Evolutionary conservation across 2,797 vertebrate genomes (phyloP).

Genomic region (Ctenosaura bakeri): DNA sequence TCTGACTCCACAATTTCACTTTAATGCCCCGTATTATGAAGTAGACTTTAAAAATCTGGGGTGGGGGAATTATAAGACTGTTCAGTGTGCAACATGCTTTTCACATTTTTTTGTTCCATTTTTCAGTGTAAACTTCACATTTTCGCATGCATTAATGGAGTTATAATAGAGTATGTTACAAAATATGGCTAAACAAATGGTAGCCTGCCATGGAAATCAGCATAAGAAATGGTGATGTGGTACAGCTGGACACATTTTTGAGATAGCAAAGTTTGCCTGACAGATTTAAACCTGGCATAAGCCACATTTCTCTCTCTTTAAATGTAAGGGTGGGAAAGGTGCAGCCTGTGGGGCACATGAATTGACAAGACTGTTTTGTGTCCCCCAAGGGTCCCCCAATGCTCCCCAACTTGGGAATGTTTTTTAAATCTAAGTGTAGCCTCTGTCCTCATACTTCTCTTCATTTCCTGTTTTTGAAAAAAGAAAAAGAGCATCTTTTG

Average conservation of each 20-base stretch:
- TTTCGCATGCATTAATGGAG: background rate
- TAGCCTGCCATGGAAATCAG: background rate
- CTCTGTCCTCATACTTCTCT: too few species aligned
- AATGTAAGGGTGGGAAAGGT: too few species aligned
- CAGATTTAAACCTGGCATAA: background rate
- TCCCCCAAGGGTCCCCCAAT: too few species aligned
- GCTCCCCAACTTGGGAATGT: too few species aligned
- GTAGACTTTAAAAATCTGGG: background rate
- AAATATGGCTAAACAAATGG: background rate
- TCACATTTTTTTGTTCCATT: conserved; percentile 9
- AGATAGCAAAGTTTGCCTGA: background rate
- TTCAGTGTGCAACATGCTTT: background rate
- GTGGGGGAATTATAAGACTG: background rate
- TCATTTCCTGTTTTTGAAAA: too few species aligned
- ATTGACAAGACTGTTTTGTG: too few species aligned
- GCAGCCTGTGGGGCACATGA: too few species aligned
- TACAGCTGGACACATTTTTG: background rate
- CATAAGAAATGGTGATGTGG: background rate
- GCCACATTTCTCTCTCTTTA: too few species aligned
- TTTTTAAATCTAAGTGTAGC: too few species aligned
- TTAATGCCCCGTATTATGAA: background rate
- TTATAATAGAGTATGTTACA: background rate
- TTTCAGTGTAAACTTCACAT: conserved; percentile 23
- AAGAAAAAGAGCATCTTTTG: too few species aligned
- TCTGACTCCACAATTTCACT: background rate